Base-by-base conservation (phyloP, 2,113 vertebrate genomes). In the Climacteris rufus region DNA sequence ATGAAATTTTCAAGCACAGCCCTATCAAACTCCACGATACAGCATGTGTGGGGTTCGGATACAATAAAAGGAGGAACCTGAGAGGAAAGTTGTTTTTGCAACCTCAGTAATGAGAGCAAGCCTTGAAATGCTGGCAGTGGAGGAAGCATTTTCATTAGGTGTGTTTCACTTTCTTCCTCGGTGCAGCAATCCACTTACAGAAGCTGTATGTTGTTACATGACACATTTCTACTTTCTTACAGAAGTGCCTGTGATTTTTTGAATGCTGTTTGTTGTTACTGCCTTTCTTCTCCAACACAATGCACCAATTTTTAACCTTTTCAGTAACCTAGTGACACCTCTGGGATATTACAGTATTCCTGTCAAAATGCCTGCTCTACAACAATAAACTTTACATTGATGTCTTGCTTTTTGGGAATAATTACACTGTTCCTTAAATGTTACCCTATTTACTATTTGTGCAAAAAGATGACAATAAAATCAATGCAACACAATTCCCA, bases 341-440 rank as follows among this genome's bases (percentile, higher is more conserved):
- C 95, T 87, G 93, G 93, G 93, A 93, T 95, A 95, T 95, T 89
- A 94, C 95, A 94, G 83, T 89, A 80, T 96, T 97, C 94, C 94
- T 98, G 97, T 97, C 97, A 98, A 97, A 97, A 97, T 88, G 94
- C 92, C 93, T 85, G 92, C 47, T 90, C 88, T 76, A 87, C 93
- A 97, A 96, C 96, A 97, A 96, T 97, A 98, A 98, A 98, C 97
- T 98, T 98, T 97, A 97, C 96, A 97, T 95, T 98, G 98, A 98
- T 97, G 97, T 98, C 98, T 98, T 98, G 98, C 97, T 98, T 98
- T 98, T 98, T 85, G 45, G 96, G 97, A 98, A 98, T 98, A 98
- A 98, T 98, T 98, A 98, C 97, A 96, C 89, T 60, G 87, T 93
- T 97, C 95, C 97, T 98, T 97, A 98, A 98, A 98, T 97, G 97